phyloP scores from a whole-genome alignment of 1,140 invertebrate species.

The Tyrophagus putrescentiae region DNA sequence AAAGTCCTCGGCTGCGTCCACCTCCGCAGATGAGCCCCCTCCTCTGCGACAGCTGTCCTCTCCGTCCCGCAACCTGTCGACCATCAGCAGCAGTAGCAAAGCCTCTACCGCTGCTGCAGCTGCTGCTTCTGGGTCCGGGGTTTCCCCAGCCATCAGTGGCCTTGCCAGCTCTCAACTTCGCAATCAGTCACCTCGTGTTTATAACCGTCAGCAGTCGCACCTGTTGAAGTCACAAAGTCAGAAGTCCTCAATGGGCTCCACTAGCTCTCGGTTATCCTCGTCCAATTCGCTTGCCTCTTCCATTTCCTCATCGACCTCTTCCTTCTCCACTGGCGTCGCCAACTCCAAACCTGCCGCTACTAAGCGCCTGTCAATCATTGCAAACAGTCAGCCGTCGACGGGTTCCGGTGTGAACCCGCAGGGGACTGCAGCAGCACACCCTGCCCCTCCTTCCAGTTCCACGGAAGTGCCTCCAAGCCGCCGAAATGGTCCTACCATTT shows the following conservation, averaged over 20 bases:
- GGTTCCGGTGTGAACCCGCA: too few species aligned
- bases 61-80: background rate
- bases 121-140: too few species aligned
- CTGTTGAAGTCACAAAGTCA: conserved; percentile 1
- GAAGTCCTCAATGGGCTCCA: background rate
- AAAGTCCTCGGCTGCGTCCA: background rate
- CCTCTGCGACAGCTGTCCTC: background rate
- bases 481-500: too few species aligned
- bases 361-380: too few species aligned
- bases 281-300: conserved; percentile 3
- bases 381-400: too few species aligned
- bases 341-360: too few species aligned
- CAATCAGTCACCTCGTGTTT: conserved; percentile 8
- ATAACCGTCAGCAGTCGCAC: conserved; percentile 10
- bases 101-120: background rate
- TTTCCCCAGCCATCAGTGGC: background rate
- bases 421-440: too few species aligned
- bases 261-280: conserved; percentile 3
- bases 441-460: too few species aligned
- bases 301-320: background rate
- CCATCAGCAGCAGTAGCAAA: background rate
- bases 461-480: too few species aligned
- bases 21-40: background rate
- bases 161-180: background rate
- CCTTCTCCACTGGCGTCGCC: background rate